Evolutionary conservation across 1,140 invertebrate genomes (phyloP), one percentile per base, ranked within the genome.

Genomic region (Apocrypta bakeri): DNA sequence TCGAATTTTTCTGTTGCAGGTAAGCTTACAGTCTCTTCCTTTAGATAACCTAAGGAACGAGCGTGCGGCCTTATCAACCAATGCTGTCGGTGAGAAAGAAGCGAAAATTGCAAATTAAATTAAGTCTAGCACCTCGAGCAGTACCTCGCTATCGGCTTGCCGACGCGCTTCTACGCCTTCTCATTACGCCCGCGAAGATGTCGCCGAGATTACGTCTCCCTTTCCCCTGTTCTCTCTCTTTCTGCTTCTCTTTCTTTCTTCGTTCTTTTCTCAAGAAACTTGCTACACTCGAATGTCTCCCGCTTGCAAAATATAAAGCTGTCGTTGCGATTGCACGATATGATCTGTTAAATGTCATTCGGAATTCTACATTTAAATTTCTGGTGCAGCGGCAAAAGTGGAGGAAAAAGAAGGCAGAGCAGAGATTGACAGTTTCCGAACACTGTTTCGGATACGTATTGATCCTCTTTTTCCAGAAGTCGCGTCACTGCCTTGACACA

Each of bases 21-120:
- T 88, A 87, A 90, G 85, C 85, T 82, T 83, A 82, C 69, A 29
- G 81, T 68, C n/a, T 29, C 0, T 14, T 81, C 0, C 33, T 74
- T 11, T 1, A 29, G 33, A 81, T 42, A 64, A 81, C 1, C 74
- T 66, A 27, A 8, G 63, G 8, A n/a, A 66, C 9, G 63, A 12
- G 63, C 63, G 25, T 1, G 63, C 25, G 1, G 24, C 25, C 85
- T 86, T 86, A 88, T 90, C 87, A 76, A 66, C 56, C 80, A 64
- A 79, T 7, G 40, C 78, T 84, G 80, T 78, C 77, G 79, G 78
- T 85, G 72, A 88, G 12, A 69, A 75, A 77, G 69, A 84, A 86
- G 86, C 17, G 48, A 87, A 88, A 86, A 88, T 87, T 88, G 84
- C 82, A 88, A 89, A 88, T 89, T 88, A 88, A 88, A 87, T 80